Evolutionary conservation across 2,113 vertebrate species (phyloP).

Genomic region (Nothoprocta pentlandii): DNA sequence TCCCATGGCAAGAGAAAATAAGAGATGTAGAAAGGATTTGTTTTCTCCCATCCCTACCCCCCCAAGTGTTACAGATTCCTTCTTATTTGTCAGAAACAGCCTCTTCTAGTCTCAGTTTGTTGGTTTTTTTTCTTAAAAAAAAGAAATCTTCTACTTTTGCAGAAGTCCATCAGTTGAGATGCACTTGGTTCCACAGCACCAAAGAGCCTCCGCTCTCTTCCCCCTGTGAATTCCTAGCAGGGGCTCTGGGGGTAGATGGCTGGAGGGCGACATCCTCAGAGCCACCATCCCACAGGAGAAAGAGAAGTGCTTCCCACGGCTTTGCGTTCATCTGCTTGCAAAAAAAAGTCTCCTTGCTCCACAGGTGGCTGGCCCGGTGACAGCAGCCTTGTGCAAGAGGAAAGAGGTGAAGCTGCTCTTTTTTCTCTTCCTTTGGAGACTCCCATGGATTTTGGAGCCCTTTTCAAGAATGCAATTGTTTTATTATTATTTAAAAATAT

Average conservation of each 20-base stretch:
- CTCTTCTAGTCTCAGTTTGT: slow-evolving; percentile 51
- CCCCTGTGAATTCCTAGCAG: not conserved
- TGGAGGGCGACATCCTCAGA: not conserved
- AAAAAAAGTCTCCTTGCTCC: slow-evolving; percentile 35
- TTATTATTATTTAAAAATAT: slow-evolving; percentile 79
- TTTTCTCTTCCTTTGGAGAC: slow-evolving; percentile 52
- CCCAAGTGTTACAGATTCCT: slow-evolving; percentile 45
- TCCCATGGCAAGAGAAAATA: slow-evolving; percentile 57
- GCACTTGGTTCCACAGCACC: slow-evolving; percentile 63
- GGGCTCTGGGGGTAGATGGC: not conserved
- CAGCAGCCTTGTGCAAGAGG: slow-evolving; percentile 70
- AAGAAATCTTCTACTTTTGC: slow-evolving; percentile 21
- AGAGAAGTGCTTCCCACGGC: slow-evolving; percentile 8
- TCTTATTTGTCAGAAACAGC: slow-evolving; percentile 42
- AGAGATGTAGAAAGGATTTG: slow-evolving; percentile 55
- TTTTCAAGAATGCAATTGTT: slow-evolving; percentile 69
- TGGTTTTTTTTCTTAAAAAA: slow-evolving; percentile 15
- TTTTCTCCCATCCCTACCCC: slow-evolving; percentile 26
- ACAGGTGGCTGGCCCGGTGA: slow-evolving; percentile 39
- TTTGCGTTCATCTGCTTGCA: slow-evolving; percentile 59
- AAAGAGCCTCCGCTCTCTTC: slow-evolving; percentile 33
- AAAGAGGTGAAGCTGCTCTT: slow-evolving; percentile 64
- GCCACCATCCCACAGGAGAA: not conserved
- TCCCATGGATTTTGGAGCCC: slow-evolving; percentile 72
- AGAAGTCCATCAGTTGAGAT: slow-evolving; percentile 50